Conservation (phyloP, 1,140 invertebrate species). For the Batillaria attramentaria region DNA sequence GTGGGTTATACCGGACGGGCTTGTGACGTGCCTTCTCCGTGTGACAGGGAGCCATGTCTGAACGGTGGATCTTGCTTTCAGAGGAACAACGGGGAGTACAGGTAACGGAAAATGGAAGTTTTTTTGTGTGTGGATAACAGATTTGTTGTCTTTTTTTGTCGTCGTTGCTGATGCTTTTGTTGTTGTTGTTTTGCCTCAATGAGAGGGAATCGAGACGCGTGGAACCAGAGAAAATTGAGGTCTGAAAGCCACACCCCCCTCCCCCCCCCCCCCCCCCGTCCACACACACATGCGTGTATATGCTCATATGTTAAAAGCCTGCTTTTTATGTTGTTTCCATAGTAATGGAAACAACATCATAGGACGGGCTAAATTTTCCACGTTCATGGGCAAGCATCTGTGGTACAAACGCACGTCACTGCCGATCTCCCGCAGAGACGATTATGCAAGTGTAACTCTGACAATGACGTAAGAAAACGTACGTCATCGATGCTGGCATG, state of each 20-base stretch:
- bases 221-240: neutral
- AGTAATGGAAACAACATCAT: too few relatives aligned
- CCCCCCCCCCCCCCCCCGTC: too few relatives aligned
- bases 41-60: conserved; percentile 30
- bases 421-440: neutral
- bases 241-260: too few relatives aligned
- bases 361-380: too few relatives aligned
- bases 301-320: neutral
- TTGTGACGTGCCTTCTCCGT: conserved; percentile 45
- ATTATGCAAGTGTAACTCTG: neutral
- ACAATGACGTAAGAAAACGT: neutral
- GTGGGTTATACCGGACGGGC: conserved; percentile 33
- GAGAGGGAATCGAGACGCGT: neutral
- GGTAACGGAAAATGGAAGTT: neutral
- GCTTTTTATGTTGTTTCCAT: too few relatives aligned
- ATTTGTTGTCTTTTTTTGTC: neutral
- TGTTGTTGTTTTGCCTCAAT: neutral
- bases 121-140: neutral
- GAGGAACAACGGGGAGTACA: neutral
- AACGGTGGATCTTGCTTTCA: neutral
- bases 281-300: neutral
- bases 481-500: neutral
- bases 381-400: neutral
- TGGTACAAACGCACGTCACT: neutral
- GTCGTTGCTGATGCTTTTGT: neutral